Base-by-base conservation (phyloP, 2,888 invertebrate genomes). In the Mesochorus sp. region DNA sequence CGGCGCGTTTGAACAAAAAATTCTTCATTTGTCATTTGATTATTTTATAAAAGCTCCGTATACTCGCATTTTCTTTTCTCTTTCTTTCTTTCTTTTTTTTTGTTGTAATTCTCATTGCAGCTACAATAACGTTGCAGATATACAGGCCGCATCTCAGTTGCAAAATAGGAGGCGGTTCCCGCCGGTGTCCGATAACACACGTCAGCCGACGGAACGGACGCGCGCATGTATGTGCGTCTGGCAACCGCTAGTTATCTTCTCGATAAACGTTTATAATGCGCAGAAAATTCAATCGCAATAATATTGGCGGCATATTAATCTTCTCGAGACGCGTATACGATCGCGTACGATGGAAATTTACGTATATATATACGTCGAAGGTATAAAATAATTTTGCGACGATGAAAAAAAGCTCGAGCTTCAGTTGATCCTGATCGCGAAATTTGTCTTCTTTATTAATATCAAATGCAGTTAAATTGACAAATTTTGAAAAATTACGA, bases 221-320 rank as follows among this genome's bases (percentile, higher is more conserved):
- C n/a, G n/a, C 49, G 37, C 42, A 19, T 42, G 28, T 44, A 42
- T 24, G 19, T 14, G 19, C 37, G 71, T 51, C 70, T 79, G 76
- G 61, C 80, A 78, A 72, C 72, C 55, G 73, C 76, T 71, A 79
- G 78, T 80, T 80, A 80, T 80, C 73, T 71, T 49, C 49, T 34
- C 79, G 71, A 76, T 74, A 80, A 68, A 80, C 74, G 76, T 72
- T 76, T 75, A n/a, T 37, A 72, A 76, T 72, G 74, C 62, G 64
- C 73, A 62, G 76, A 79, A 81, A 79, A 81, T 82, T 79, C 76
- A 81, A 82, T 79, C 77, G 74, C 34, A 79, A 66, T 72, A 68
- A 78, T 76, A 70, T 79, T 72, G 28, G 26, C 67, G 39, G 59
- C 80, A 76, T n/a, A n/a, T n/a, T n/a, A 79, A 76, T 80, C 68